Base-by-base conservation (phyloP, 1,140 invertebrate genomes). In the Trypoxylus dichotomus region DNA sequence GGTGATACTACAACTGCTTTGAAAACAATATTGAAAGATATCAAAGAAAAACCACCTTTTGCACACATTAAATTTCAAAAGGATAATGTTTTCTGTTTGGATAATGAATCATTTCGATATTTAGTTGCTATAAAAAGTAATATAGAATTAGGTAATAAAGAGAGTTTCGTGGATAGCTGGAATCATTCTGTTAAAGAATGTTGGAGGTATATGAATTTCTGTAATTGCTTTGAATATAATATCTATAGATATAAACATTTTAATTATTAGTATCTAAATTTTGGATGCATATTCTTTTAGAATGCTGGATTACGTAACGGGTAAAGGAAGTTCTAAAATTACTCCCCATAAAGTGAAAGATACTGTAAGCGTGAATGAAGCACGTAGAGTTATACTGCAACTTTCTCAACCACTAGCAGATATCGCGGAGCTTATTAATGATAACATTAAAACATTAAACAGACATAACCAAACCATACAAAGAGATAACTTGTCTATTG, bases 391-490 rank as follows among this genome's bases (percentile, higher is more conserved):
- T 7, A 84, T 85, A 76, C 63, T 82, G 37, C 80, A 84, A 25
- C 75, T 85, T 19, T 79, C 82, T 3, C 81, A 84, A 78, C 84
- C 84, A 8, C 77, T 85, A 60, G 83, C 84, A 10, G 84, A 85
- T 68, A 85, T 85, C 43, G 79, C 80, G 13, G 82, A 85, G 63
- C 63, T 83, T 7, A 82, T 85, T 8, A 72, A 82, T 15, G 81
- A 85, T 74, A 85, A 85, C 73, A 75, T 85, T 0, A 43, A 47
- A 3, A 75, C 79, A 24, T 75, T 85, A 58, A 29, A 82, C 27
- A 78, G 76, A 24, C 83, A 83, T 24, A 76, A 81, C 47, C 42
- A 58, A 47, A 32, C 74, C 7, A 54, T 83, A 25, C 60, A 76
- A 19, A n/a, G 79, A 8, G 77, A 78, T 13, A 79, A 82, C 47